Base-by-base conservation (phyloP, 2,888 invertebrate genomes). In the Hypena proboscidalis region DNA sequence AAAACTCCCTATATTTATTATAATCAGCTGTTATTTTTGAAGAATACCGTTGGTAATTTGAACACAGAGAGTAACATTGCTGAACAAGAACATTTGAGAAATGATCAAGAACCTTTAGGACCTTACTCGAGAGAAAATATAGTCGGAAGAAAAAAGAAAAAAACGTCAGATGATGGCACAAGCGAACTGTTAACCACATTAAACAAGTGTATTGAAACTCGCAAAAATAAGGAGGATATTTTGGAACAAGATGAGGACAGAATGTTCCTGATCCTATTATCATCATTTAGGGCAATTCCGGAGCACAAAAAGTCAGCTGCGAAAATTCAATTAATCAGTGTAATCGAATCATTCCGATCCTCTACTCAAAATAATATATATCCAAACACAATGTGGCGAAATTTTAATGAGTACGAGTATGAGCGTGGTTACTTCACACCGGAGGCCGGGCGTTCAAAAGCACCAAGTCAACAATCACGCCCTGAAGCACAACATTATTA, bases 31-130 rank as follows among this genome's bases (percentile, higher is more conserved):
- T 48, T 53, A 22, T 53, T 57, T 52, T 43, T 50, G 32, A 53
- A 53, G 36, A 38, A 46, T 49, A 43, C 49, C 19, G 46, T 57
- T 42, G 41, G 41, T 45, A 45, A 46, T 45, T 45, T 42, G 15
- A 45, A 55, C 39, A 48, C 42, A 48, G 44, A 51, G 42, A 51
- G 37, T 48, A 51, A 19, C 51, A 45, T 56, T 51, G 11, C 42
- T 4, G 45, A 50, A 49, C 9, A 49, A 54, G 43, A 53, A 53
- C 5, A 54, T 1, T 43, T 20, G 42, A 54, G 25, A 46, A 43
- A 11, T 46, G 54, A 54, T 49, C 53, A 49, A 54, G 45, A 49
- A 49, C 49, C 54, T 50, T 50, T 50, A 50, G 50, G 35, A 19
- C 41, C 43, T 22, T 43, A 51, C 46, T 43, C 39, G 14, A 51